These are phyloP conservation scores for Callithrix jacchus DNA, from an alignment of 2,113 vertebrate species.

Conservation along the genomic window DNA sequence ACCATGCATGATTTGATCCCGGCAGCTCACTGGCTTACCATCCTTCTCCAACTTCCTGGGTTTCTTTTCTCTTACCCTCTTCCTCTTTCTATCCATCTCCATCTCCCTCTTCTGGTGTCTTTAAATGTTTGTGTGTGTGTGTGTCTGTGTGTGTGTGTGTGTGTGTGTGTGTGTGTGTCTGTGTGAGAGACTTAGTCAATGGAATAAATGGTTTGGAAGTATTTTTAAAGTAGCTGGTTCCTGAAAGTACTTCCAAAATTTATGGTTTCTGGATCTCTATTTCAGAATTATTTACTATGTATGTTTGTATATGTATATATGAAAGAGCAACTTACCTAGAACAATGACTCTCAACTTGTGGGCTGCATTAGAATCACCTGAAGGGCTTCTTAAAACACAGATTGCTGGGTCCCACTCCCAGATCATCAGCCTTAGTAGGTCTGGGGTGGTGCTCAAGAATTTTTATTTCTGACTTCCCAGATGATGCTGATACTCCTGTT, in stretches of 20 bases:
- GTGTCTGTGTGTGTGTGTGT: no score
- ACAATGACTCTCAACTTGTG: not conserved
- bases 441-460: not conserved
- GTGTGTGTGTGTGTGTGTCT: not conserved
- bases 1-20: rapidly evolving
- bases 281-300: not conserved
- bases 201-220: not conserved
- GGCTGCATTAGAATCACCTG: not conserved
- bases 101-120: not conserved
- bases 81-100: not conserved
- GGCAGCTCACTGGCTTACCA: not conserved
- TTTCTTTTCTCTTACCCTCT: not conserved
- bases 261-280: not conserved
- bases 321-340: not conserved
- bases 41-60: not conserved
- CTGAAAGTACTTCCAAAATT: not conserved
- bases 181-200: not conserved
- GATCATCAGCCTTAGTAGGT: not conserved
- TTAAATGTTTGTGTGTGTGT: not conserved
- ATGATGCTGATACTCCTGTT: not conserved
- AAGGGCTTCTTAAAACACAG: not conserved
- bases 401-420: not conserved
- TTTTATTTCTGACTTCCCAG: not conserved
- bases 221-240: not conserved
- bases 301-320: not conserved